Conservation (phyloP, 2,888 invertebrate species). For the Anthophora plumipes region DNA sequence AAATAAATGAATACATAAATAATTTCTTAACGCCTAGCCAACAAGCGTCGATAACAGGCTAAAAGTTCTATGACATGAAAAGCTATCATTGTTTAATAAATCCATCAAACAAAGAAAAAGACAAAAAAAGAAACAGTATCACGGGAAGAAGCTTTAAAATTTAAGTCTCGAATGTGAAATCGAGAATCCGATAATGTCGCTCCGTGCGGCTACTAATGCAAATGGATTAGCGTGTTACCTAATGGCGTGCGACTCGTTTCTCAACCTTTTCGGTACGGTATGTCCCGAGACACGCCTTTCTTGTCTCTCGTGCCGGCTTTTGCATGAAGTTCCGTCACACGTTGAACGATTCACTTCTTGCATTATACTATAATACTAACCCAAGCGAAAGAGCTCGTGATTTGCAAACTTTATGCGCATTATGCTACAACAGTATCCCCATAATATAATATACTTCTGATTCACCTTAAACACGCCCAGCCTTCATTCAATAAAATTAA, state of each 20-base stretch:
- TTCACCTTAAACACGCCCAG: background rate
- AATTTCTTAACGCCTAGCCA: too few species aligned
- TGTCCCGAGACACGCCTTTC: slow-evolving; percentile 57
- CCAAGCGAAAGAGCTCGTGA: background rate
- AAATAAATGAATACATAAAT: background rate
- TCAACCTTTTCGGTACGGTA: slow-evolving; percentile 58
- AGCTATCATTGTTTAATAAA: too few species aligned
- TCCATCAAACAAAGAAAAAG: too few species aligned
- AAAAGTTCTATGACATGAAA: too few species aligned
- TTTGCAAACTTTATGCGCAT: slow-evolving; percentile 19
- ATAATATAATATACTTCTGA: too few species aligned
- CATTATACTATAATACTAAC: slow-evolving; percentile 2
- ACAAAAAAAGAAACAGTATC: too few species aligned
- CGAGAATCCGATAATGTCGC: slow-evolving; percentile 21
- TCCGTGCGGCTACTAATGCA: slow-evolving; percentile 14
- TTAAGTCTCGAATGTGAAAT: slow-evolving; percentile 15
- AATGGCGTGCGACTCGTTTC: slow-evolving; percentile 52
- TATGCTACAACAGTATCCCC: background rate
- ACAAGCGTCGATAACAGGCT: too few species aligned
- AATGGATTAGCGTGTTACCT: slow-evolving; percentile 51
- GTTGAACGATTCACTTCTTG: slow-evolving; percentile 46
- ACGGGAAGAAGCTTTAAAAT: background rate
- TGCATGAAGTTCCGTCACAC: slow-evolving; percentile 43
- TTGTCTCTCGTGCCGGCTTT: slow-evolving; percentile 42
- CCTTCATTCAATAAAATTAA: too few species aligned